Conservation (phyloP, 2,797 vertebrate genomes). For the Agapornis canus region DNA sequence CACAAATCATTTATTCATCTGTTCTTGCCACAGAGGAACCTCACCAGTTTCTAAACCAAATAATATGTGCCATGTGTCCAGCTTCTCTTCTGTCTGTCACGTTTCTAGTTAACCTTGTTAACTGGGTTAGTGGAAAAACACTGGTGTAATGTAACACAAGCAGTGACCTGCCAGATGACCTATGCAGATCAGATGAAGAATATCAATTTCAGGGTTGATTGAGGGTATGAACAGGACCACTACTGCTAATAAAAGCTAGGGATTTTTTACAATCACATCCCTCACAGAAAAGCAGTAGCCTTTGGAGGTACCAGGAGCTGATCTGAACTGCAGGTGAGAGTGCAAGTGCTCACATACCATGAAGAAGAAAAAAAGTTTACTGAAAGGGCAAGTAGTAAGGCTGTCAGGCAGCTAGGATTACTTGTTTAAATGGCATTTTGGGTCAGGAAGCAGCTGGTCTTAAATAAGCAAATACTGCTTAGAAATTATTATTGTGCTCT, state of each 20-base stretch:
- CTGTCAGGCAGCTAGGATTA: constrained; percentile 36
- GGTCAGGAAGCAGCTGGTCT: constrained; percentile 22
- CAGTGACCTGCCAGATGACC: constrained; percentile 80
- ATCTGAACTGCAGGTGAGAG: not conserved
- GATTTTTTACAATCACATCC: not conserved
- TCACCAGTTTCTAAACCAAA: constrained; percentile 66
- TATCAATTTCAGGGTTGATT: constrained; percentile 78
- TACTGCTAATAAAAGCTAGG: constrained; percentile 45
- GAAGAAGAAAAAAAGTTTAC: not conserved
- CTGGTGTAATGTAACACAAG: constrained; percentile 80
- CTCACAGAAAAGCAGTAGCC: not conserved
- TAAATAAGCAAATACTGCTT: constrained; percentile 41
- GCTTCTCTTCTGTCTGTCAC: constrained; percentile 45
- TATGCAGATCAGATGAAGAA: constrained; percentile 80
- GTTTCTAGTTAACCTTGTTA: constrained; percentile 78
- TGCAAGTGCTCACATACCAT: not conserved
- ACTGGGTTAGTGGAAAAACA: constrained; percentile 74
- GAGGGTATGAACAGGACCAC: constrained; percentile 19
- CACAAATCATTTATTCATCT: constrained; percentile 11
- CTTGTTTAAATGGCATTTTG: constrained; percentile 38
- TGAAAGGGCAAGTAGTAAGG: constrained; percentile 27
- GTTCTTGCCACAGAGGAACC: constrained; percentile 41
- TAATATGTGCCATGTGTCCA: constrained; percentile 74
- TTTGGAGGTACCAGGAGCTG: not conserved
- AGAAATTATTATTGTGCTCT: constrained; percentile 2